Conservation (phyloP, 2,797 vertebrate species). For the Schizopygopsis pylzovi region DNA sequence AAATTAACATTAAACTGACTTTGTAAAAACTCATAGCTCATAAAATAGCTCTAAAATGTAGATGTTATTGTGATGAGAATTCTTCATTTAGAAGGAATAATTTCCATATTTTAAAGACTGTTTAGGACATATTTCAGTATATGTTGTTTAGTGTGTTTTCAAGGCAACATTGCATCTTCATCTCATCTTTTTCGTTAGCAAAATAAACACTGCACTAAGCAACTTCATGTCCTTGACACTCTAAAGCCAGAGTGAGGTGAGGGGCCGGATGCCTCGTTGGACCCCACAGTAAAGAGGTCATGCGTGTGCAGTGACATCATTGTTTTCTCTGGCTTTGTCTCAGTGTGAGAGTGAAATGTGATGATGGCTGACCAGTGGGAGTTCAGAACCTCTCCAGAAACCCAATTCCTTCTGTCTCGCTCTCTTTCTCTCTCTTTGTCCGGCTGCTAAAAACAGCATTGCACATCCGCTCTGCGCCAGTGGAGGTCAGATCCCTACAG, state of each 20-base stretch:
- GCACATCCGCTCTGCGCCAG: neutral
- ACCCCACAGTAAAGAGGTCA: neutral
- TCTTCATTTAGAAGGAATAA: neutral
- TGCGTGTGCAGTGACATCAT: slow-evolving; percentile 48
- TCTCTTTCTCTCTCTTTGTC: neutral
- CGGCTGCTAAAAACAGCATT: slow-evolving; percentile 10
- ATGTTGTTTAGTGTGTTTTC: neutral
- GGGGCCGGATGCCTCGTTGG: neutral
- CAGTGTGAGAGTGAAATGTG: slow-evolving; percentile 58
- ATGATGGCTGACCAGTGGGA: slow-evolving; percentile 60
- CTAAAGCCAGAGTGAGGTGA: neutral
- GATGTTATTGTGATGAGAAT: neutral
- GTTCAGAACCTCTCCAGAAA: slow-evolving; percentile 41
- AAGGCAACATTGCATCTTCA: neutral
- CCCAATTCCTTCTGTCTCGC: neutral
- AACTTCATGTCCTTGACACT: slow-evolving; percentile 9
- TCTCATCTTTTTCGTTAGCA: neutral
- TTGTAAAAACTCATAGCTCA: neutral
- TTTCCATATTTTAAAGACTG: neutral
- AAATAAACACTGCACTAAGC: too few relatives aligned
- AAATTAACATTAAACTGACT: neutral
- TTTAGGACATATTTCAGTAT: neutral
- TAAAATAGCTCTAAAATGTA: neutral
- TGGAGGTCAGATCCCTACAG: slow-evolving; percentile 20
- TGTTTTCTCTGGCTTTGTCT: slow-evolving; percentile 58